Evolutionary conservation across 2,113 vertebrate genomes (phyloP).

Genomic region (Rhinichthys klamathensis): DNA sequence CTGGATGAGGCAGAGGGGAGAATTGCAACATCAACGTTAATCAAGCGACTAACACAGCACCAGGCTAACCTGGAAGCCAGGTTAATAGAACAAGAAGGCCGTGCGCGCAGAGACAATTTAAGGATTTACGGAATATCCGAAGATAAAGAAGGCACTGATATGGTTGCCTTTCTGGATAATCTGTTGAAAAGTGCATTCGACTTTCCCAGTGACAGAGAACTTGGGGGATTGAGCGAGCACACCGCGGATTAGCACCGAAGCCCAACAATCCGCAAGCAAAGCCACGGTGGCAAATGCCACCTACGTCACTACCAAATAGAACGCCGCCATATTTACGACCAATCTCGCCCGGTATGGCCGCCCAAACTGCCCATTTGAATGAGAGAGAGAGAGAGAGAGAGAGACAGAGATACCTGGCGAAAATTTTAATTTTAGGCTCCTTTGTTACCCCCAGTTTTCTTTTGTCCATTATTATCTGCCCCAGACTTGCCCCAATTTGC

Average conservation of each 20-base stretch:
- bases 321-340: no score
- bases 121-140: not conserved
- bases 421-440: no score
- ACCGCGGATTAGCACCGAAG: not conserved
- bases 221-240: not conserved
- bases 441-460: no score
- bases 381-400: no score
- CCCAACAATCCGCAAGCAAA: not conserved
- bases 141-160: not conserved
- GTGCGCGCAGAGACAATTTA: no score
- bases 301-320: no score
- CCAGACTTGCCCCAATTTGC: no score
- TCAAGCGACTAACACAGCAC: not conserved
- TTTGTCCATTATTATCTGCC: no score
- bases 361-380: no score
- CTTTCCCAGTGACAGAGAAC: not conserved
- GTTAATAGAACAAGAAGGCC: not conserved
- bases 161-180: not conserved
- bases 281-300: no score
- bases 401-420: no score
- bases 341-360: no score
- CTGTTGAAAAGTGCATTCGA: not conserved
- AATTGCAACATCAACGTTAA: not conserved
- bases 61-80: not conserved
- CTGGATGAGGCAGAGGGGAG: not conserved